phyloP scores from a whole-genome alignment of 2,113 vertebrate species.

The Vireo altiloquus region DNA sequence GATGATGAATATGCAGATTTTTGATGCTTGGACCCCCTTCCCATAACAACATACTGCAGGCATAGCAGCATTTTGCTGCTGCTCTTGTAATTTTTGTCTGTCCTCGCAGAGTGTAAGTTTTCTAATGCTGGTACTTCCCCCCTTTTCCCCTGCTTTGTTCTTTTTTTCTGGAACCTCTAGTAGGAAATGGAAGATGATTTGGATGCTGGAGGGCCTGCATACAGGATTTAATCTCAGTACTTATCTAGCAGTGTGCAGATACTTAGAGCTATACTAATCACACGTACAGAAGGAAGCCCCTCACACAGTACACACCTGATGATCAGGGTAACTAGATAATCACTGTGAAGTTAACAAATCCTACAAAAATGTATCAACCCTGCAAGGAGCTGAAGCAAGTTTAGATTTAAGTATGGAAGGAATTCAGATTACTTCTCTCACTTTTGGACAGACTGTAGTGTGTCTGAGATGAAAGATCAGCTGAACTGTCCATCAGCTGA shows the following conservation, averaged over 20 bases:
- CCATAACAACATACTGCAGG: not conserved
- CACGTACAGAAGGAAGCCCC: not conserved
- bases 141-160: not conserved
- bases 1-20: not conserved
- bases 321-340: not conserved
- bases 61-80: not conserved
- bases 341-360: not conserved
- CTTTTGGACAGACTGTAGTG: not conserved
- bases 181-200: not conserved
- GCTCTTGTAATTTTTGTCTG: not conserved
- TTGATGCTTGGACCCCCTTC: not conserved
- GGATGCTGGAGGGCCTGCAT: accelerated
- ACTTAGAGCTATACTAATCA: not conserved
- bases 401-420: not conserved
- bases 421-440: not conserved
- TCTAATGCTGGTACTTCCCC: not conserved
- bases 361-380: not conserved
- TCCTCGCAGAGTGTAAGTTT: not conserved
- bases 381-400: not conserved
- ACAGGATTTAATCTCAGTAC: not conserved
- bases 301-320: not conserved
- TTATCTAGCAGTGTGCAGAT: not conserved
- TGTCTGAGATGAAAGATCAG: not conserved
- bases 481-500: not conserved
- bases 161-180: not conserved